Conservation (phyloP, 2,888 invertebrate species). For the Conomelus anceps region DNA sequence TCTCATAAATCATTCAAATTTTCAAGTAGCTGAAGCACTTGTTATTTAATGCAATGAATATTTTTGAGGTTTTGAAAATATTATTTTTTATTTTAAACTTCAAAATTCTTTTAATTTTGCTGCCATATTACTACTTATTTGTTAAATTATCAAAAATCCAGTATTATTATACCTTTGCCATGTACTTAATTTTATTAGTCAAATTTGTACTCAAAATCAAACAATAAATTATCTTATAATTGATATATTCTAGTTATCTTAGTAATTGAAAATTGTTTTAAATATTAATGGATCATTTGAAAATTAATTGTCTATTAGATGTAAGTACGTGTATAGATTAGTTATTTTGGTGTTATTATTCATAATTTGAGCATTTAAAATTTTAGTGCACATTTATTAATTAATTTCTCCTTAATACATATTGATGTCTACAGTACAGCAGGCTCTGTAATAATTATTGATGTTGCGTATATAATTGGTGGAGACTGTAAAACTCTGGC, state of each 20-base stretch:
- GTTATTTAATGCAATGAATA: no score
- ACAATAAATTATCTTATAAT: background rate
- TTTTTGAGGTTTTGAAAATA: no score
- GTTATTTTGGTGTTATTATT: no score
- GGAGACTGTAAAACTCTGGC: background rate
- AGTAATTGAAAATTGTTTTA: background rate
- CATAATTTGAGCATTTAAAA: background rate
- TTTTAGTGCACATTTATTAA: background rate
- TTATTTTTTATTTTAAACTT: background rate
- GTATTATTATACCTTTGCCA: background rate
- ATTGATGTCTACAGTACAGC: background rate
- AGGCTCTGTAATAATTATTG: background rate
- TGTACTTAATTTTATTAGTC: background rate
- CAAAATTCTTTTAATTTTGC: background rate
- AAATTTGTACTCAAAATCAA: background rate
- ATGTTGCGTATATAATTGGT: background rate
- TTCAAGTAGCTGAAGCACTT: no score
- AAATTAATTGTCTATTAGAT: background rate
- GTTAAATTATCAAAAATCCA: background rate
- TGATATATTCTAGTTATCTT: background rate
- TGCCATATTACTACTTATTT: background rate
- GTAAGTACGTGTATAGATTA: background rate
- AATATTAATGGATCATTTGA: background rate
- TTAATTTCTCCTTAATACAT: background rate
- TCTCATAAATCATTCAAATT: no score